Evolutionary conservation across 2,888 invertebrate genomes (phyloP), one percentile per base, ranked within the genome.

Genomic region (Omphaloscelis lunosa): DNA sequence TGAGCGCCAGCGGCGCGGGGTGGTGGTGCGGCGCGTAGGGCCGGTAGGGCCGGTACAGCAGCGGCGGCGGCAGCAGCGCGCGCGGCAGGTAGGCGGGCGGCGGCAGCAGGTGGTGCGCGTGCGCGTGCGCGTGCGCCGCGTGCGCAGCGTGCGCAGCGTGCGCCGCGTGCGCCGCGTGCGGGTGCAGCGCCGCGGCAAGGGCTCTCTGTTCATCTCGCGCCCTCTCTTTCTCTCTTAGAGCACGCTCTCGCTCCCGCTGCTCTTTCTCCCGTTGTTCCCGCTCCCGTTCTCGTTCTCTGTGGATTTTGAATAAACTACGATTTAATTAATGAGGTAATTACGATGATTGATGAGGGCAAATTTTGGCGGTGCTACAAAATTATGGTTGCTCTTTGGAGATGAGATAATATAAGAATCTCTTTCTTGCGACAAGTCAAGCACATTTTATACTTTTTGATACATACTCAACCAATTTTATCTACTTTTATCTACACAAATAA

Each of bases 201-300:
- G 86, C 84, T 53, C 89, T 85, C 80, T 91, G 86, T 58, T 93
- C 91, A 76, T 92, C 91, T 6, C 91, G 88, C 72, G 93, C 93
- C 51, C 92, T 90, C 84, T 93, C 92, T 80, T 94, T 95, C 84
- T 94, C 94, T 15, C 93, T 89, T 58, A 90, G 79, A 65, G 86
- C 89, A 11, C 88, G 75, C 74, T 94, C 94, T 3, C 97, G 93
- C 86, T 97, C 96, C 51, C 97, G 94, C 29, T 95, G 88, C 82
- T 95, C 95, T 74, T 94, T 94, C 84, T 95, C 95, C 9, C 94
- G 89, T 65, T 93, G 94, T 72, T 90, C 91, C 56, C 96, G 93
- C 81, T 94, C 94, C 20, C 94, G 90, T 58, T 94, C 94, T 20
- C 89, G 82, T 34, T 89, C 89, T 77, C 89, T 89, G 80, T 72